phyloP scores from a whole-genome alignment of 2,113 vertebrate genomes.

The Saccopteryx bilineata region DNA sequence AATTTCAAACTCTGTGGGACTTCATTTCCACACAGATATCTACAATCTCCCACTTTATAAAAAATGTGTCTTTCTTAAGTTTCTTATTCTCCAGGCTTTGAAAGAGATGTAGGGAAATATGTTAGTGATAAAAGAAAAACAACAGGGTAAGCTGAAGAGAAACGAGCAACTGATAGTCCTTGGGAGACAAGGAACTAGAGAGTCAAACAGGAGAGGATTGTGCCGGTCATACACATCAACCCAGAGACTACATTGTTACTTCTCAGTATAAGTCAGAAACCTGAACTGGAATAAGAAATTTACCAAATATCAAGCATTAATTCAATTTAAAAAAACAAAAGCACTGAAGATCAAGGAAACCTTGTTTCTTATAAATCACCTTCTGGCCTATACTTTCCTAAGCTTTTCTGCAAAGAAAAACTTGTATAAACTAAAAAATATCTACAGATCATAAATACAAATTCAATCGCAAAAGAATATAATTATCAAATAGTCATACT shows the following conservation, averaged over 20 bases:
- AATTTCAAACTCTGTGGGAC: neutral
- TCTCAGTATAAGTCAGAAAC: slow-evolving; percentile 9
- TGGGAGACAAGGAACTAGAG: neutral
- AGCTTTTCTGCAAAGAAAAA: neutral
- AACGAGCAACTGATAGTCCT: neutral
- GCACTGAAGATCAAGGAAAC: neutral
- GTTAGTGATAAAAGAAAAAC: neutral
- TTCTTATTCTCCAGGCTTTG: slow-evolving; percentile 12
- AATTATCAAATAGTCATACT: neutral
- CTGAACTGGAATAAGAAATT: neutral
- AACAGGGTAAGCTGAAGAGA: neutral
- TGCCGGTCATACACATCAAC: neutral
- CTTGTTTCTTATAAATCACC: neutral
- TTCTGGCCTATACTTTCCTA: neutral
- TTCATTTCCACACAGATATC: neutral
- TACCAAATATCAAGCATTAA: slow-evolving; percentile 5
- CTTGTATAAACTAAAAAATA: neutral
- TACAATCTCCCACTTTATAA: neutral
- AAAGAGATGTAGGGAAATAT: neutral
- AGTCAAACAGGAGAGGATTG: neutral
- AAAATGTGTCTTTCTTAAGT: neutral
- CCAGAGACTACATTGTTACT: neutral
- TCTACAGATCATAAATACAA: slow-evolving; percentile 10
- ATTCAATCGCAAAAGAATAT: neutral
- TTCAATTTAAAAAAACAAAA: slow-evolving; percentile 17